A percentile compares a stretch with the other conserved stretches of the same genome.
These are phyloP conservation scores for Aethes cnicana DNA, from an alignment of 2,888 invertebrate species.

Conservation along the genomic window DNA sequence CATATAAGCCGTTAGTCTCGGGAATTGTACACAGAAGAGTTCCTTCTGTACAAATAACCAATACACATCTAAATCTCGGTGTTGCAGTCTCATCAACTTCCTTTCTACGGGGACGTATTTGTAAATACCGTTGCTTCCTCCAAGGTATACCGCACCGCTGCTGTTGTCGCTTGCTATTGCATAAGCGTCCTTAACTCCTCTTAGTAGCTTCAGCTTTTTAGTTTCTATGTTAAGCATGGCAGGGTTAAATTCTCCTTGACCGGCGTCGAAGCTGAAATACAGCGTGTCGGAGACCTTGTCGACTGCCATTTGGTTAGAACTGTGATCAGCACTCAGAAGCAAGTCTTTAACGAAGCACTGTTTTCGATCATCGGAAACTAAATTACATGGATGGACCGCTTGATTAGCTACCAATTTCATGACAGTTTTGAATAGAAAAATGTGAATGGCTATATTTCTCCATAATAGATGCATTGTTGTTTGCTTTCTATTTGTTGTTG, in stretches of 20 bases:
- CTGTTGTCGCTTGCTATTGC: constrained; percentile 54
- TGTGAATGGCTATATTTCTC: no score
- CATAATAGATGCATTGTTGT: no score
- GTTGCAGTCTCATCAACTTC: constrained; percentile 49
- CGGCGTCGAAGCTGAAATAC: constrained; percentile 68
- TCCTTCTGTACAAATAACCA: constrained; percentile 58
- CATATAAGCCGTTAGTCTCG: constrained; percentile 56
- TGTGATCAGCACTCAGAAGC: constrained; percentile 55
- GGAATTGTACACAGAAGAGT: constrained; percentile 66
- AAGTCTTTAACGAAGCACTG: constrained; percentile 62
- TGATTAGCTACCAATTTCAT: no score
- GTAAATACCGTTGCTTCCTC: constrained; percentile 69
- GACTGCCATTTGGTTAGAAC: constrained; percentile 66
- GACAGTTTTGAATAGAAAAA: no score
- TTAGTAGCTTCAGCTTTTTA: constrained; percentile 55
- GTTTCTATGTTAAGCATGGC: constrained; percentile 54
- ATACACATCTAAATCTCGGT: constrained; percentile 65
- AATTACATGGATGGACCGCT: constrained; percentile 47
- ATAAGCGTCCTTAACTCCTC: constrained; percentile 69
- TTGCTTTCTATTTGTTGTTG: no score
- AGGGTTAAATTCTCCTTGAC: constrained; percentile 63
- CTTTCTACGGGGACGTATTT: constrained; percentile 50
- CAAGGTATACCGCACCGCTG: constrained; percentile 59
- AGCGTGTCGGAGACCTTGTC: constrained; percentile 55
- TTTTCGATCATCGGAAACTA: constrained; percentile 45